phyloP scores from a whole-genome alignment of 2,113 vertebrate genomes.

The Prochilodus magdalenae region DNA sequence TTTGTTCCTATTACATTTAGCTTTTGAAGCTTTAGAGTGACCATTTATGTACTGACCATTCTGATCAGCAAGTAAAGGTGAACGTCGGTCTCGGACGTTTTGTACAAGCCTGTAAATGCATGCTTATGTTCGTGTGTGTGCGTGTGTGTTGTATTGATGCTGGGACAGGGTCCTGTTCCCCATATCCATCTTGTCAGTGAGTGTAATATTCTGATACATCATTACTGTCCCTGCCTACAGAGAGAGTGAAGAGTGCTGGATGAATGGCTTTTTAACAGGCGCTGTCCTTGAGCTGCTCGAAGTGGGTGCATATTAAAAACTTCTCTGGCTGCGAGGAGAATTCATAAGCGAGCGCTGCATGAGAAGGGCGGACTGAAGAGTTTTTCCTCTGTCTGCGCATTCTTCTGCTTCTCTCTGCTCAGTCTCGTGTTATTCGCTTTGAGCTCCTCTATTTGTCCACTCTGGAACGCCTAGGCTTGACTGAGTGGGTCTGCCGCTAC shows the following conservation, averaged over 20 bases:
- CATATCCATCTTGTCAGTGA: conserved; percentile 54
- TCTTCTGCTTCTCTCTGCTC: not conserved
- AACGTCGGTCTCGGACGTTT: too few species aligned
- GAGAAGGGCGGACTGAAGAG: not conserved
- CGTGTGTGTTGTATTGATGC: conserved; percentile 33
- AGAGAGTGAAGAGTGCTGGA: conserved; percentile 56
- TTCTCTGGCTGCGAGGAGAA: conserved; percentile 70
- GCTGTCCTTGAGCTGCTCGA: conserved; percentile 73
- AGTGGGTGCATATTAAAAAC: conserved; percentile 76
- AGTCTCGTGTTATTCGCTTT: not conserved
- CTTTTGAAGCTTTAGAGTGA: too few species aligned
- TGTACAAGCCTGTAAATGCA: not conserved
- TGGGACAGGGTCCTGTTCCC: conserved; percentile 38
- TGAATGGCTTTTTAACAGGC: conserved; percentile 61
- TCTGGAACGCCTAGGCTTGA: conserved; percentile 5
- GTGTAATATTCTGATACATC: conserved; percentile 57
- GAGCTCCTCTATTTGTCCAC: conserved; percentile 5
- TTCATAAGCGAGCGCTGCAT: conserved; percentile 71
- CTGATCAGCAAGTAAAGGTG: too few species aligned
- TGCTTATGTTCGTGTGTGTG: conserved; percentile 23
- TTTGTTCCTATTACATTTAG: too few species aligned
- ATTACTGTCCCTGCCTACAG: conserved; percentile 55
- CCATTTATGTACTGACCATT: too few species aligned
- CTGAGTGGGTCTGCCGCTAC: not conserved
- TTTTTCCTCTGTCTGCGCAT: not conserved